Evolutionary conservation across 2,797 vertebrate genomes (phyloP), one percentile per base, ranked within the genome.

Genomic region (Leucoraja ocellata): DNA sequence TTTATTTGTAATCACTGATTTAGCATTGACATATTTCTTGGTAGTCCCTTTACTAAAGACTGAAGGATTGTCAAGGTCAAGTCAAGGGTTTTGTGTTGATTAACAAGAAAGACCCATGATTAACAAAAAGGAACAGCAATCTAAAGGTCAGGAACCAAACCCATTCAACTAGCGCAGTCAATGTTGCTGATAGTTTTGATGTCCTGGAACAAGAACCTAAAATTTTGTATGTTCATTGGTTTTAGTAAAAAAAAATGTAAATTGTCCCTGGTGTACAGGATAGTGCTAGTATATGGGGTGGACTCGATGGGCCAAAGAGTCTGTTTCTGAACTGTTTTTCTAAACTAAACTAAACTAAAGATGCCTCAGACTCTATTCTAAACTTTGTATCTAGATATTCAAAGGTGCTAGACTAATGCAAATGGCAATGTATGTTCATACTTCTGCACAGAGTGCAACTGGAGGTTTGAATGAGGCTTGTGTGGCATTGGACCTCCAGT

Each of bases 1-100:
- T 93, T 94, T 68, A 83, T 92, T 93, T 74, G 81, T 58, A 65
- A 93, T 74, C 3, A 25, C 71, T 74, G 65, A 74, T 74, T 74
- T 11, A 77, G 10, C 39, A 25, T 4, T 79, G n/a, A 81, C n/a
- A 65, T 46, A 32, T 63, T 74, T 11, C 21, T 39, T 39, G 83
- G 11, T 28, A 8, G 14, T 65, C 28, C 4, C 83, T 86, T 3
- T 86, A 11, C 28, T 65, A n/a, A 28, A 8, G 18, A 2, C 0
- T 86, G 13, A 63, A 65, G 63, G 10, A 16, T 86, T 86, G 58
- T 13, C 28, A 61, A 11, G 46, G 46, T 46, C 46, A 46, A 46
- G 46, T 46, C 46, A 46, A 46, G 46, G 46, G 46, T 46, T 2
- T 46, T 46, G 46, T 46, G 46, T 46, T 32, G 58, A 28, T 61